A percentile compares a stretch with the other conserved stretches of the same genome.
These are phyloP conservation scores for Okapia johnstoni DNA, from an alignment of 2,113 vertebrate genomes.

Conservation along the genomic window DNA sequence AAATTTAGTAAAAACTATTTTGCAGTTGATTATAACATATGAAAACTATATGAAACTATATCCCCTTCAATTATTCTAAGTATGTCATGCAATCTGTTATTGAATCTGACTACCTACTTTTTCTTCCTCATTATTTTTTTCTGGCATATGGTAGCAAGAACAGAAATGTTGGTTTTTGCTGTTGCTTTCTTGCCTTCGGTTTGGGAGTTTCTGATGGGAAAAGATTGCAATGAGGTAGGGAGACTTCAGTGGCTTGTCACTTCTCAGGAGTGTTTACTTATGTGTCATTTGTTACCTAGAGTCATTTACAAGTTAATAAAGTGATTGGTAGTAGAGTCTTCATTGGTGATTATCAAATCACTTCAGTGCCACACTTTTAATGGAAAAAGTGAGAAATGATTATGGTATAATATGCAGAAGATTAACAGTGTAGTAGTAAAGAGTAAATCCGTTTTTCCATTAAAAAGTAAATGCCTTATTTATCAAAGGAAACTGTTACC, in stretches of 20 bases:
- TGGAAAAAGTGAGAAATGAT: neutral
- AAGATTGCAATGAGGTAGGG: neutral
- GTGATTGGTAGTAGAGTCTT: neutral
- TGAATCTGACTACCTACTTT: neutral
- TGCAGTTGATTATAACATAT: neutral
- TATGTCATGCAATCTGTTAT: neutral
- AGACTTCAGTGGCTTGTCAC: neutral
- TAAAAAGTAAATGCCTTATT: neutral
- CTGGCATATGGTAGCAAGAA: neutral
- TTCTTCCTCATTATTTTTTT: neutral
- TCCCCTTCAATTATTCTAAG: neutral
- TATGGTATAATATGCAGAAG: neutral
- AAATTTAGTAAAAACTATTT: conserved; percentile 15
- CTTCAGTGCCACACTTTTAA: neutral
- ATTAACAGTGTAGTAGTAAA: neutral
- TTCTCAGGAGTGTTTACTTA: neutral
- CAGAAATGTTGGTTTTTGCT: neutral
- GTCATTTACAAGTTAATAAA: conserved; percentile 22
- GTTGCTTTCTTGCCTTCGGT: neutral
- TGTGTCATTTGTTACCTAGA: neutral
- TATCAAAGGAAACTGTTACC: neutral
- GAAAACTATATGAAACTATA: neutral
- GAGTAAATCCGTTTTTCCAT: conserved; percentile 2
- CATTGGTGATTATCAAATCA: neutral
- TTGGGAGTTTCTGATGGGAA: neutral